phyloP scores from a whole-genome alignment of 2,113 vertebrate genomes.

The Psilopsiagon aymara region DNA sequence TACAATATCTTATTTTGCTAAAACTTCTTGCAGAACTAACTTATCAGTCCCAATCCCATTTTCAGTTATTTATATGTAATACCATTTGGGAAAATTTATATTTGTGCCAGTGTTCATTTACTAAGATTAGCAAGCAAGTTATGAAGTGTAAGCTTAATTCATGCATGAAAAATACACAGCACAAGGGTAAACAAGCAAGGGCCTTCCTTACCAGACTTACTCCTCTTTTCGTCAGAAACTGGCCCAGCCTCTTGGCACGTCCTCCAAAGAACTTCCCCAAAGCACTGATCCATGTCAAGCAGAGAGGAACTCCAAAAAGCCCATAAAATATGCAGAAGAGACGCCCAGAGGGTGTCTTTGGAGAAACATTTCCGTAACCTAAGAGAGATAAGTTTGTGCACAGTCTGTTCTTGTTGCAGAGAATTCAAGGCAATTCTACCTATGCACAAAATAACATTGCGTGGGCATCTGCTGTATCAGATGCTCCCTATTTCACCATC shows the following conservation, averaged over 20 bases:
- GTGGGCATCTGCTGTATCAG: not conserved
- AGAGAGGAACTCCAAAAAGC: constrained; percentile 94
- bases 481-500: not conserved
- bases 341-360: constrained; percentile 90
- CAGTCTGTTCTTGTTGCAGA: not conserved
- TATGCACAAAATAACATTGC: not conserved
- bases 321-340: constrained; percentile 98
- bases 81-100: not conserved
- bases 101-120: not conserved
- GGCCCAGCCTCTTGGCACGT: constrained; percentile 92
- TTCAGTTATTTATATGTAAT: not conserved
- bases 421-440: not conserved
- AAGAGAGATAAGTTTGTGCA: not conserved
- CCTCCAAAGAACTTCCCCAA: constrained; percentile 98
- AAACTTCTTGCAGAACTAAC: not conserved
- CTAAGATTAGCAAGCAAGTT: not conserved
- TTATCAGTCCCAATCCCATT: not conserved
- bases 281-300: constrained; percentile 97
- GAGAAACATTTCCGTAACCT: constrained; percentile 98
- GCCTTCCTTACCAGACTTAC: constrained; percentile 87
- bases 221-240: constrained; percentile 92
- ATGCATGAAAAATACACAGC: not conserved
- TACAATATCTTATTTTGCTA: not conserved
- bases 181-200: not conserved
- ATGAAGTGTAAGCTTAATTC: not conserved